Evolutionary conservation across 92 coral and sea anemone species (phyloP), one percentile per base, ranked within the genome.

Genomic region (Actinernus sp.): DNA sequence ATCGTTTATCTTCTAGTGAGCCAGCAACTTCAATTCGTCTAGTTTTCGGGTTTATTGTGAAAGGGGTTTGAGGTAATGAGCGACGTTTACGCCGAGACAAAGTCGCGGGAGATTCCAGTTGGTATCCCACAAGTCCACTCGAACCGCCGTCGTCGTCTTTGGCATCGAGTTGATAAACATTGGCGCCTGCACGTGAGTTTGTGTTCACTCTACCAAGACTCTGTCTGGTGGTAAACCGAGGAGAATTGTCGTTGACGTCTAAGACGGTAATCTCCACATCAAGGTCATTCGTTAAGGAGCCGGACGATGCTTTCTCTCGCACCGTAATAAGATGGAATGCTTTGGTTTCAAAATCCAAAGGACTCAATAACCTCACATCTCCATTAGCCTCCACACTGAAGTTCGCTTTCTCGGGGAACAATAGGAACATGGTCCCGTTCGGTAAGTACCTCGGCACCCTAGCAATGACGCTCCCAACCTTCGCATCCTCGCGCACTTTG

Each of bases 241-340:
- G 98, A 14, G 64, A 74, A 45, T 93, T 93, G 43, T 93, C 98
- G 31, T 93, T 93, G 25, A 86, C 87, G 60, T 93, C 98, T n/a
- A 87, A 37, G 31, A 93, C 97, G 50, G 83, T 82, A 29, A 93
- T 81, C 32, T 86, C 93, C 27, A 93, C 87, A 36, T 83, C 91
- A 20, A 74, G 76, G 46, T 84, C 85, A 40, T 81, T 86, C 4
- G 87, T 86, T 12, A 86, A 80, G 11, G 14, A 13, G 12, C 46
- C 60, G 0, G 78, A 65, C 20, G 74, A 41, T 1, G 68, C 24
- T 21, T 85, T 47, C 51, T 93, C 98, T 22, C 88, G 88, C 1
- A 86, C 71, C 1, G 96, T 93, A 18, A 93, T 73, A 28, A 78
- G 71, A 79, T 79, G 93, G 73, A 90, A 84, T 29, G 81, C 52